phyloP scores from a whole-genome alignment of 1,140 invertebrate genomes.

The Camponotus vicinus region DNA sequence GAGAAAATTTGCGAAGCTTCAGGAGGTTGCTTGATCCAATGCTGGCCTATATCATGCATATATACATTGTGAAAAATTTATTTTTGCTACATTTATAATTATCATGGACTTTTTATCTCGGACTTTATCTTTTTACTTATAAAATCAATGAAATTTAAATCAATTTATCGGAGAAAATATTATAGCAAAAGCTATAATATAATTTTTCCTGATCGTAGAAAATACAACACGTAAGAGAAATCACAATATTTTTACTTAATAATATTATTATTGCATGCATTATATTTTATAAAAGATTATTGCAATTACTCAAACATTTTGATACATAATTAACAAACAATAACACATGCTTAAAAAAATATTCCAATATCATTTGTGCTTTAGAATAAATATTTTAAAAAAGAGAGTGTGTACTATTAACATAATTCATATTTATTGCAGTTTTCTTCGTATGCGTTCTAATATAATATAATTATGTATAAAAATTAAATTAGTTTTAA shows the following conservation, averaged over 20 bases:
- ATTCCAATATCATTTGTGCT: too few species aligned
- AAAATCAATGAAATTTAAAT: slow-evolving; percentile 10
- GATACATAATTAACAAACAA: not conserved
- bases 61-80: not conserved
- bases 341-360: too few species aligned
- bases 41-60: too few species aligned
- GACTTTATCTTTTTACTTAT: not conserved
- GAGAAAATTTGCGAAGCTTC: slow-evolving; percentile 28
- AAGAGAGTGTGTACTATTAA: too few species aligned
- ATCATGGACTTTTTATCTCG: not conserved
- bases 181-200: too few species aligned
- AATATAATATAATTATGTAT: not conserved
- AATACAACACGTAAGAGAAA: too few species aligned
- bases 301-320: too few species aligned
- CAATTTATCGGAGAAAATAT: not conserved
- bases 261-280: too few species aligned
- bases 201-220: too few species aligned
- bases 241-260: too few species aligned
- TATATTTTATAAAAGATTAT: too few species aligned
- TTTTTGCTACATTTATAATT: not conserved
- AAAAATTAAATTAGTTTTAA: not conserved
- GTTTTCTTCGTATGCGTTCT: not conserved
- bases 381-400: too few species aligned
- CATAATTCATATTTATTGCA: not conserved
- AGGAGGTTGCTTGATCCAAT: not conserved